Evolutionary conservation across 2,797 vertebrate genomes (phyloP), one percentile per base, ranked within the genome.

Genomic region (Lutjanus campechanus): DNA sequence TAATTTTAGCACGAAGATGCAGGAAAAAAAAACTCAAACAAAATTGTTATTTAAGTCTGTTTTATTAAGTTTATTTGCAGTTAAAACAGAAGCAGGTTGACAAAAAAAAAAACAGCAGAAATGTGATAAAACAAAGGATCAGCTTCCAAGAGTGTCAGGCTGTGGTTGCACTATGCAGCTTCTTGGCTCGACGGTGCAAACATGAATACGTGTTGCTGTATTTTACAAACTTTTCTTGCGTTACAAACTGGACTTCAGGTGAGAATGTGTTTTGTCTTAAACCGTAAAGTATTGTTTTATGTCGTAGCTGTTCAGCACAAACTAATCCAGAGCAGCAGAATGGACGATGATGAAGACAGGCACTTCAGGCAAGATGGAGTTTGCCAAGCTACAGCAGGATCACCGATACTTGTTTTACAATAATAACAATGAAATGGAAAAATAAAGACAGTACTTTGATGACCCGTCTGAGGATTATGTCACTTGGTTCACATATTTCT

Each of bases 301-400:
- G 12, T 22, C 16, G 20, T 4, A 13, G 22, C 20, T 29, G 40
- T 58, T 47, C 8, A 51, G 44, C 29, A 69, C 54, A 43, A 41
- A 66, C 25, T 8, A 19, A 40, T 20, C 29, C n/a, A 59, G 17
- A 68, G 69, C 58, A 78, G 69, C 62, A 59, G 67, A 60, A 60
- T 5, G 29, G 29, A 36, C 29, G 29, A 36, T 20, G 56, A 67
- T 17, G 47, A 51, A 54, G 20, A 82, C 86, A 91, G 88, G 88
- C 91, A 91, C 88, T 90, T 88, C 19, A 54, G 83, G 83, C 73
- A 79, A n/a, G 77, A 73, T 36, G 55, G 51, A 74, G 69, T 49
- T 4, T 13, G 53, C 58, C 7, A 9, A 79, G 53, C 73, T 81
- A 49, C 76, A 67, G 55, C 36, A 46, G 71, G 41, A 69, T 54